These are phyloP conservation scores for Entomobrya multifasciata DNA, from an alignment of 2,888 invertebrate species.

Conservation along the genomic window DNA sequence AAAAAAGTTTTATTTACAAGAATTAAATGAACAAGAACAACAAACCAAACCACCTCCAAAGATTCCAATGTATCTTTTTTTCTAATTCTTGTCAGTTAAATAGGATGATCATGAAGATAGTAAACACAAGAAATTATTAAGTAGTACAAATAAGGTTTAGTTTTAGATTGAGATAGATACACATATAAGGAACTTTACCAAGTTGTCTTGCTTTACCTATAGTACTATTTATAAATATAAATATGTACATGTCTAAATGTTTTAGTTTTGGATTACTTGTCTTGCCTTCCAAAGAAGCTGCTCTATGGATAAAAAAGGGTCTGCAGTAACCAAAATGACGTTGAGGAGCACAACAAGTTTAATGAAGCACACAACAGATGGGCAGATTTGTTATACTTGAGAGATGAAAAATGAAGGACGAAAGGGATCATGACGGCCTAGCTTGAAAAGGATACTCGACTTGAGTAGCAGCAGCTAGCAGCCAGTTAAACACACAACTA, in stretches of 20 bases:
- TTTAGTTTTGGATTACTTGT: no score
- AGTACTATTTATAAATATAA: no score
- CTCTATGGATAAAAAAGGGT: neutral
- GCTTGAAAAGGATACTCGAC: neutral
- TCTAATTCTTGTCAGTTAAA: no score
- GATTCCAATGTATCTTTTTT: no score
- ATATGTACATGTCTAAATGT: no score
- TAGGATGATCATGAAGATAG: neutral
- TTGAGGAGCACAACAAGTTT: conserved; percentile 41
- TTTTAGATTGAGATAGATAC: no score
- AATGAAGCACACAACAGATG: conserved; percentile 64
- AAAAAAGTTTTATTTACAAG: neutral
- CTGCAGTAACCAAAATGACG: neutral
- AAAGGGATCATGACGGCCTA: neutral
- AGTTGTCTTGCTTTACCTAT: no score
- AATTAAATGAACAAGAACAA: neutral
- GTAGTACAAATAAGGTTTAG: no score
- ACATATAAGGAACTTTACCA: no score
- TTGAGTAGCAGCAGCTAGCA: neutral
- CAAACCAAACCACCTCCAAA: neutral
- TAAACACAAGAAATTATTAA: no score
- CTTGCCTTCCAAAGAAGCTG: no score
- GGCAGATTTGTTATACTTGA: conserved; percentile 45
- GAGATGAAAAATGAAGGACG: conserved; percentile 36
- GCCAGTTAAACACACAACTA: no score